Evolutionary conservation across 2,797 vertebrate species (phyloP).

Genomic region (Jordanella pulchra): DNA sequence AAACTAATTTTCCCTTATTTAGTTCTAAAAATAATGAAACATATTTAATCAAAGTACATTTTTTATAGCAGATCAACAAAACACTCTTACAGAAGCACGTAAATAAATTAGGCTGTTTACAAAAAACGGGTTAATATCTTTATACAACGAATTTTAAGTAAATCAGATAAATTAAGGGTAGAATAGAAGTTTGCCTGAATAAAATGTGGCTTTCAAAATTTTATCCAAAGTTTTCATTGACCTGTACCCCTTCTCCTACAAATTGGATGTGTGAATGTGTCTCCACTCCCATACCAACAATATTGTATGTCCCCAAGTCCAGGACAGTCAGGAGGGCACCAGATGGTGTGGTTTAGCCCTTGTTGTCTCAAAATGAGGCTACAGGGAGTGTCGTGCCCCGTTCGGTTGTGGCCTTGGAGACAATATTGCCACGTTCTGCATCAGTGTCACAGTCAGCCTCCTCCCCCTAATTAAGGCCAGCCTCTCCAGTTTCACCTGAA

Average conservation of each 20-base stretch:
- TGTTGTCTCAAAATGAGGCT: slow-evolving; percentile 51
- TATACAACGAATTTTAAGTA: too few species aligned
- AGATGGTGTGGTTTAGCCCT: slow-evolving; percentile 62
- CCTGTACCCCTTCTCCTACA: slow-evolving; percentile 49
- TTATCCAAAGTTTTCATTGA: not conserved
- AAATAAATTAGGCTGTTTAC: not conserved
- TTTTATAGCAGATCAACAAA: not conserved
- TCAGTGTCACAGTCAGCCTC: slow-evolving; percentile 66
- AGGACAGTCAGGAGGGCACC: slow-evolving; percentile 47
- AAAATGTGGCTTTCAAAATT: not conserved
- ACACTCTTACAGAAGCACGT: not conserved
- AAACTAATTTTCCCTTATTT: not conserved
- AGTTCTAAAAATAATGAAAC: not conserved
- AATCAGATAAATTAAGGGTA: not conserved
- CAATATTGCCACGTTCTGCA: slow-evolving; percentile 34
- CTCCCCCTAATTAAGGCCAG: slow-evolving; percentile 65
- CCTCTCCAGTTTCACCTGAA: slow-evolving; percentile 61
- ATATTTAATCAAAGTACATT: not conserved
- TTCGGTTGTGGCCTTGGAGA: slow-evolving; percentile 32
- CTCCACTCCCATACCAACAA: slow-evolving; percentile 23
- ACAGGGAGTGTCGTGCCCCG: slow-evolving; percentile 42
- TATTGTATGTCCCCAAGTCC: slow-evolving; percentile 35
- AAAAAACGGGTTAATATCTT: not conserved
- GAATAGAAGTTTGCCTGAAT: not conserved
- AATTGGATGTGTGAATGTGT: slow-evolving; percentile 45